These are phyloP conservation scores for Sebastes dallii DNA, from an alignment of 2,797 vertebrate species.

Conservation along the genomic window DNA sequence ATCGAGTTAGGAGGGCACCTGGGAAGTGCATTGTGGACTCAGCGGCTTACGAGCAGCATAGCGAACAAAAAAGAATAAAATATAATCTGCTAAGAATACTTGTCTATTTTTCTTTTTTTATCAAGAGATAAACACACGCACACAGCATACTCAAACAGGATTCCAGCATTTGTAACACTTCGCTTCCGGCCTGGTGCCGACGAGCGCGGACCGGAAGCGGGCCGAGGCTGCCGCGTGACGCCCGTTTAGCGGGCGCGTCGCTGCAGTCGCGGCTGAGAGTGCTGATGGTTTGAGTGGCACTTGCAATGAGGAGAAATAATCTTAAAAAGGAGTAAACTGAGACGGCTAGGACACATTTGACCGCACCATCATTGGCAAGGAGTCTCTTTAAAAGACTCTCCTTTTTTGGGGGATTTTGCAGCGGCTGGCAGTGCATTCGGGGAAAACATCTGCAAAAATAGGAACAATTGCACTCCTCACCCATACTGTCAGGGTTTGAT, in stretches of 20 bases:
- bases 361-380: constrained; percentile 42
- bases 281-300: constrained; percentile 60
- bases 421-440: constrained; percentile 71
- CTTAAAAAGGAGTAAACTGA: constrained; percentile 42
- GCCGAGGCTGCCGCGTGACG: background rate
- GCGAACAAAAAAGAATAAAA: constrained; percentile 57
- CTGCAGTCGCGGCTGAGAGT: constrained; percentile 9
- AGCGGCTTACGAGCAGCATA: constrained; percentile 32
- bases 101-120: constrained; percentile 47
- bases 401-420: constrained; percentile 29
- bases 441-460: constrained; percentile 29
- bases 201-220: constrained; percentile 17
- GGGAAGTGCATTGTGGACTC: constrained; percentile 61
- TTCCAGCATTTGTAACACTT: constrained; percentile 67
- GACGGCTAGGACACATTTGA: constrained; percentile 4
- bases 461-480: background rate
- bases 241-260: background rate
- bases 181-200: constrained; percentile 1
- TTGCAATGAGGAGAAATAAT: constrained; percentile 41
- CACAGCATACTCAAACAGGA: constrained; percentile 55
- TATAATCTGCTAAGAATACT: constrained; percentile 67
- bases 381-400: constrained; percentile 18
- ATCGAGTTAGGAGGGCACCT: constrained; percentile 38
- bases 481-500: constrained; percentile 7
- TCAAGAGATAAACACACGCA: constrained; percentile 38